phyloP scores from a whole-genome alignment of 64 coral and sea anemone genomes.

The Cladopsammia gracilis region DNA sequence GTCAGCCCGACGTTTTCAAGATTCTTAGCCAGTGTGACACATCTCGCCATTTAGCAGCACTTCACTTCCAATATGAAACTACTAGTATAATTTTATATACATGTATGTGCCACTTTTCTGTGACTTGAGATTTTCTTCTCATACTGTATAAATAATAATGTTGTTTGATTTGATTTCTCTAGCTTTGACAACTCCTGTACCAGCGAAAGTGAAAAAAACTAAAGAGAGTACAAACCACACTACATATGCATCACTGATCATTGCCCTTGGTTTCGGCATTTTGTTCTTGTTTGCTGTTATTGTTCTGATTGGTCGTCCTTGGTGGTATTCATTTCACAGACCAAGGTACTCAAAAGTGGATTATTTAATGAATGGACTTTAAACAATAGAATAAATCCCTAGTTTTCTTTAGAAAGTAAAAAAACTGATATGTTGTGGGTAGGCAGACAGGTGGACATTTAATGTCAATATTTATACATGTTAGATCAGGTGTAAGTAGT shows the following conservation, averaged over 20 bases:
- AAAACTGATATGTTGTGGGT: not conserved
- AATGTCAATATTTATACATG: not conserved
- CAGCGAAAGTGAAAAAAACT: not conserved
- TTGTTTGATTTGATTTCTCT: not conserved
- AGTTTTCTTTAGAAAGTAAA: not conserved
- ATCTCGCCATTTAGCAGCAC: too few species aligned
- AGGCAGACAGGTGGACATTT: not conserved
- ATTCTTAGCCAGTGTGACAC: too few species aligned
- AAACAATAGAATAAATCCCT: not conserved
- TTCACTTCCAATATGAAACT: too few species aligned
- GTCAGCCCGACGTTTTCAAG: too few species aligned
- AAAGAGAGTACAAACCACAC: conserved; percentile 63
- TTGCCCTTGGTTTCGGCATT: conserved; percentile 87
- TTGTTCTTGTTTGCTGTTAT: conserved; percentile 88
- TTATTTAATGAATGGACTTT: conserved; percentile 95
- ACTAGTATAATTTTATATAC: too few species aligned
- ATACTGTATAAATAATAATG: not conserved
- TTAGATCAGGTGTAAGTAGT: too few species aligned
- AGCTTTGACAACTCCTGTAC: not conserved
- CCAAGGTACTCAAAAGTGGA: conserved; percentile 96
- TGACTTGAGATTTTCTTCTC: not conserved
- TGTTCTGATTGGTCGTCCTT: conserved; percentile 82
- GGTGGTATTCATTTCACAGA: conserved; percentile 83
- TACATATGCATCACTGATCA: conserved; percentile 74
- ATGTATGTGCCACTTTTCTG: too few species aligned